A percentile compares a stretch with the other conserved stretches of the same genome.
These are phyloP conservation scores for Erinaceus europaeus DNA, from an alignment of 2,113 vertebrate species.

Conservation along the genomic window DNA sequence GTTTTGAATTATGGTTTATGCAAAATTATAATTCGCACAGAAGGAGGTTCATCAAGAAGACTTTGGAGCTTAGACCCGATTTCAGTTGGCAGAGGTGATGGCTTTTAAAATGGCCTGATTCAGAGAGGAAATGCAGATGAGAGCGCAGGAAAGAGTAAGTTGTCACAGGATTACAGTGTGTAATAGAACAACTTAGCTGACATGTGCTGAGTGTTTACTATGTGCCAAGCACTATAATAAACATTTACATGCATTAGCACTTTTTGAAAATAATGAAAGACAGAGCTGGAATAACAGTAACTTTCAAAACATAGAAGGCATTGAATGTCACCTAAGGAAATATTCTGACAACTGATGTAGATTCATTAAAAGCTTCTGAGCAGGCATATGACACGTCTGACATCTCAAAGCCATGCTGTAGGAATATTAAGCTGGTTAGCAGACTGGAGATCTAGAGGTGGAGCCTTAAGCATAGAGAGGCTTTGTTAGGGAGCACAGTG, in stretches of 20 bases:
- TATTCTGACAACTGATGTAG: background rate
- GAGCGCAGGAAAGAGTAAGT: background rate
- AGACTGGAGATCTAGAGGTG: background rate
- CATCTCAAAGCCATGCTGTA: background rate
- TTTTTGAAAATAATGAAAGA: constrained; percentile 8
- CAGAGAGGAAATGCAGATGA: background rate
- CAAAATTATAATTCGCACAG: background rate
- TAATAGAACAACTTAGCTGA: background rate
- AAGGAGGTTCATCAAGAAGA: background rate
- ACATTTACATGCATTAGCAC: background rate
- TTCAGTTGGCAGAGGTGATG: background rate
- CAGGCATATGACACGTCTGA: background rate
- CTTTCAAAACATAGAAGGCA: background rate
- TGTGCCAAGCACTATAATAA: background rate
- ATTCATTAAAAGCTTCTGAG: background rate
- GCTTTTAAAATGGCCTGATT: background rate
- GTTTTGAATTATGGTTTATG: background rate
- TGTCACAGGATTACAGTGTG: background rate
- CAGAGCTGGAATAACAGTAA: background rate
- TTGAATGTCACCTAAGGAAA: background rate
- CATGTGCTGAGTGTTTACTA: background rate
- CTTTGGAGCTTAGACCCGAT: background rate
- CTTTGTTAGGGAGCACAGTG: too few species aligned
- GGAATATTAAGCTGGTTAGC: background rate
- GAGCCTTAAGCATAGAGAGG: background rate